Evolutionary conservation across 2,888 invertebrate species (phyloP), one percentile per base, ranked within the genome.

Genomic region (Nebria salina): DNA sequence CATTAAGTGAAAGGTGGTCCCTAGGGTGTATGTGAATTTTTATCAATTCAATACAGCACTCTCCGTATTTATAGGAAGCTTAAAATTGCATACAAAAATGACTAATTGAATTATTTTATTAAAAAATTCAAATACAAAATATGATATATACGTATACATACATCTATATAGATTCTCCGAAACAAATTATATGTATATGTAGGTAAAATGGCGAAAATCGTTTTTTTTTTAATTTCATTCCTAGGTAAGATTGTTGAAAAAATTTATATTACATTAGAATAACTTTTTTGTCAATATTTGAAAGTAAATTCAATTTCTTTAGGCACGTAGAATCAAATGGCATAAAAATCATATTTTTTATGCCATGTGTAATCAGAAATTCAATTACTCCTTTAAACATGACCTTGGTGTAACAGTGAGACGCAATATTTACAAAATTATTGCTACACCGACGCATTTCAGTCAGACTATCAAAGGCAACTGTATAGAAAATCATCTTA

Each of bases 351-450:
- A 8, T 54, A 54, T 54, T 54, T 54, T 54, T 54, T 54, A 54
- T 54, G 4, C 7, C 3, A 70, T 7, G 70, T 70, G 70, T 70
- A 70, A 70, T 70, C 20, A 70, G 70, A 70, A 20, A 70, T 70
- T 70, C 70, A 70, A 70, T 70, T 70, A 70, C 26, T 70, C 34
- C 70, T 70, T 26, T 70, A 70, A 70, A 70, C 70, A 70, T 26
- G 13, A 34, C 34, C 34, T 70, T 25, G 54, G 54, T 54, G 54
- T 54, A 54, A 13, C 54, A 7, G 70, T 20, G 70, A 70, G 70
- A 20, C 20, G 70, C 25, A 70, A 70, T 70, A 70, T 70, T 70
- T 70, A 34, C 20, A 70, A 11, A 20, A 70, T 4, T 3, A 70
- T 70, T 70, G 11, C 70, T 11, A 70, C 70, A 70, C 25, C 25